Conservation (phyloP, 2,888 invertebrate genomes). For the Melanostoma scalare region DNA sequence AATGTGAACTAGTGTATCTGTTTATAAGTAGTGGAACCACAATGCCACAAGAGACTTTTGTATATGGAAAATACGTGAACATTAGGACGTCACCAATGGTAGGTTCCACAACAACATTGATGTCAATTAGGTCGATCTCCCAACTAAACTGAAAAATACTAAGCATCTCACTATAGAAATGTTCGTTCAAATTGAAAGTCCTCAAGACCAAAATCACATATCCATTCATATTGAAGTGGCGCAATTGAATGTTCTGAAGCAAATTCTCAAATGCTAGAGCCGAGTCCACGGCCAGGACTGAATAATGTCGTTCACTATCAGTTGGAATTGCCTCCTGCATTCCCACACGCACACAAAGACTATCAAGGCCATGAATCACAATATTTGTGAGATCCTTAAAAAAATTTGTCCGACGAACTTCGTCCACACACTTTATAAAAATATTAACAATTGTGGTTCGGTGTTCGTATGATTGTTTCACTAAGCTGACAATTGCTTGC, state of each 20-base stretch:
- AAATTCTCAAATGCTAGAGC: slow-evolving; percentile 57
- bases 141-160: slow-evolving; percentile 69
- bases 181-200: slow-evolving; percentile 49
- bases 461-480: slow-evolving; percentile 1
- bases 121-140: slow-evolving; percentile 71
- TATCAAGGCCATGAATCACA: slow-evolving; percentile 34
- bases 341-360: slow-evolving; percentile 68
- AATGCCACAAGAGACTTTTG: slow-evolving; percentile 69
- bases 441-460: slow-evolving; percentile 18
- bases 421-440: slow-evolving; percentile 27
- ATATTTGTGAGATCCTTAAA: slow-evolving; percentile 71
- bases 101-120: slow-evolving; percentile 73
- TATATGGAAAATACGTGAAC: slow-evolving; percentile 77
- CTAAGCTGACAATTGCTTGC: slow-evolving; percentile 16
- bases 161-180: slow-evolving; percentile 73
- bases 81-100: slow-evolving; percentile 73
- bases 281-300: slow-evolving; percentile 75
- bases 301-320: slow-evolving; percentile 72
- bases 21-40: slow-evolving; percentile 75
- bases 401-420: slow-evolving; percentile 42
- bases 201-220: slow-evolving; percentile 73
- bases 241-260: slow-evolving; percentile 32
- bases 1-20: slow-evolving; percentile 66
- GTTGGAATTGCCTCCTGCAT: slow-evolving; percentile 52
- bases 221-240: slow-evolving; percentile 72